Percentiles rank a stretch among this genome's conserved stretches.
These are phyloP conservation scores for Teleogryllus occipitalis DNA, from an alignment of 1,140 invertebrate species.

Conservation along the genomic window DNA sequence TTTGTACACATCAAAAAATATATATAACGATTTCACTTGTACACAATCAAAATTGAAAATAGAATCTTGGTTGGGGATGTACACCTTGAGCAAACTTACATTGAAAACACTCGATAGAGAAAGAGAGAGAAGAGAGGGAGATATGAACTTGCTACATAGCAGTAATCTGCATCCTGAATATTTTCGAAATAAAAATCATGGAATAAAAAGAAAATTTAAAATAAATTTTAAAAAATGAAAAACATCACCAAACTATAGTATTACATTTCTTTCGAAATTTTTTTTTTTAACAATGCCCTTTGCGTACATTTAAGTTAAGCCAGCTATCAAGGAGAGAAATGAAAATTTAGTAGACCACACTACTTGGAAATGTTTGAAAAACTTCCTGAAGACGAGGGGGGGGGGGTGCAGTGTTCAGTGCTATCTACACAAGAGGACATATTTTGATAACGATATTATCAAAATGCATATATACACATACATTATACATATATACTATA, in stretches of 20 bases:
- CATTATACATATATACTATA: background rate
- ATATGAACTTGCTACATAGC: background rate
- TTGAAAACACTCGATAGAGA: conserved; percentile 16
- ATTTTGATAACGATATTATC: conserved; percentile 10
- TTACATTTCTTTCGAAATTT: background rate
- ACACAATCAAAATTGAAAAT: conserved; percentile 33
- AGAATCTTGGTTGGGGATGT: conserved; percentile 27
- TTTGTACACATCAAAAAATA: conserved; percentile 33
- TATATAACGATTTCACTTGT: conserved; percentile 27
- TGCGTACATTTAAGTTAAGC: background rate
- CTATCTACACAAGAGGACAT: conserved; percentile 18
- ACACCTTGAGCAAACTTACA: conserved; percentile 31
- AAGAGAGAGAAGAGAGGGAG: background rate
- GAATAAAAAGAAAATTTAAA: conserved; percentile 9
- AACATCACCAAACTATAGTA: background rate
- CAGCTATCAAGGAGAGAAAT: conserved; percentile 8
- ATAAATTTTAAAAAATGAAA: conserved; percentile 13
- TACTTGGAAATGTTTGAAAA: background rate
- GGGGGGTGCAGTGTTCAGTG: conserved; percentile 12
- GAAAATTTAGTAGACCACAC: conserved; percentile 13
- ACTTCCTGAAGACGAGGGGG: conserved; percentile 11
- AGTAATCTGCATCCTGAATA: background rate
- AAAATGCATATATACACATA: background rate
- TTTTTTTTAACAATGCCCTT: background rate
- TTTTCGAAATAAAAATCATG: conserved; percentile 14